A percentile compares a stretch with the other conserved stretches of the same genome.
Conservation (phyloP, 2,113 vertebrate species). For the Dromas ardeola region DNA sequence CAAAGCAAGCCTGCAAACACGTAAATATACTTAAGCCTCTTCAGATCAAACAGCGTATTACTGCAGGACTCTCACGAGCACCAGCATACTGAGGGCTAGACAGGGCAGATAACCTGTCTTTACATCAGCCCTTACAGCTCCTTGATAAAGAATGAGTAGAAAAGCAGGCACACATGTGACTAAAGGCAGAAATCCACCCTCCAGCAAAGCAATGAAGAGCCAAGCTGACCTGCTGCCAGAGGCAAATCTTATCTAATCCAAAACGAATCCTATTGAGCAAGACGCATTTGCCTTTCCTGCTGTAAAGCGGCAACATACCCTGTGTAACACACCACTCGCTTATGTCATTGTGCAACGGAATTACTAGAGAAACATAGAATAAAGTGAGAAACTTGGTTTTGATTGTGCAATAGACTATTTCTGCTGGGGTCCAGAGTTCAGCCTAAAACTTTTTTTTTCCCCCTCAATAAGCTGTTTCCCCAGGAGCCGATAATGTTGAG, state of each 20-base stretch:
- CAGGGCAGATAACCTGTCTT: not conserved
- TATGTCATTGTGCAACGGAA: not conserved
- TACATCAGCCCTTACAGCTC: not conserved
- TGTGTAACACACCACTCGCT: not conserved
- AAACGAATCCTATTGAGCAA: not conserved
- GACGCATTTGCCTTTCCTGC: not conserved
- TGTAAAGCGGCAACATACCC: not conserved
- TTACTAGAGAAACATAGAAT: not conserved
- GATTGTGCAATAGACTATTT: not conserved
- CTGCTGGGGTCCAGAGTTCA: accelerated
- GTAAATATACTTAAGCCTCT: not conserved
- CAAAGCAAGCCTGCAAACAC: not conserved
- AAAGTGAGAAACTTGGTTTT: accelerated
- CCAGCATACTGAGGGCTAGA: not conserved
- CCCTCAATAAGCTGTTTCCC: too few relatives aligned
- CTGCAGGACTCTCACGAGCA: accelerated
- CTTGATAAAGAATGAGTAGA: not conserved
- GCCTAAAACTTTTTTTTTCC: not conserved
- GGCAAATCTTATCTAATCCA: not conserved
- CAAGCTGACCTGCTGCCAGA: not conserved
- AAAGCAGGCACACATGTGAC: not conserved
- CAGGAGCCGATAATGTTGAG: not conserved
- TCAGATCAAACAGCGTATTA: not conserved
- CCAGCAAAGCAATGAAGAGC: not conserved
- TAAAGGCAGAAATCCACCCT: not conserved